Percentiles rank a stretch among this genome's conserved stretches.
Evolutionary conservation across 2,797 vertebrate genomes (phyloP).

Genomic region (Leontopithecus rosalia): DNA sequence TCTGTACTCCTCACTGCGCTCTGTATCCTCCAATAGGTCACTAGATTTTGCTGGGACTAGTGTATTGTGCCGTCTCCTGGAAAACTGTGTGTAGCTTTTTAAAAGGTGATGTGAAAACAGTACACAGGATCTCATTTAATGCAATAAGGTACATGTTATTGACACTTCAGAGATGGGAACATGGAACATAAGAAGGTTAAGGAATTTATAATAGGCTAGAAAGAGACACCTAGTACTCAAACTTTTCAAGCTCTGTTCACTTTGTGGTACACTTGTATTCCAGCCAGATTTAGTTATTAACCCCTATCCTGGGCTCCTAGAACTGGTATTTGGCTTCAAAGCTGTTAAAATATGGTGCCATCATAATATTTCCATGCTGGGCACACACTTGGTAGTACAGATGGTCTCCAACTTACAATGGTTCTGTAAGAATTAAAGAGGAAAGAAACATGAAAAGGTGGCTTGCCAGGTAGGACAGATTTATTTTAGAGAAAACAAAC

Average conservation of each 20-base stretch:
- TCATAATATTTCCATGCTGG: not conserved
- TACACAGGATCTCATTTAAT: not conserved
- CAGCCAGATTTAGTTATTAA: not conserved
- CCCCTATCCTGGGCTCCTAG: not conserved
- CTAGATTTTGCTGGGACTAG: not conserved
- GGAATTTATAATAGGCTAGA: not conserved
- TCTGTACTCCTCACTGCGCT: not conserved
- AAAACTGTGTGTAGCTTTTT: not conserved
- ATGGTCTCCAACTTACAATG: not conserved
- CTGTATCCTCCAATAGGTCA: not conserved
- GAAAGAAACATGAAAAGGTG: not conserved
- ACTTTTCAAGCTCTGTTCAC: not conserved
- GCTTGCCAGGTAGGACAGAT: not conserved
- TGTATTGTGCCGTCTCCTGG: not conserved
- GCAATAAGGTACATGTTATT: not conserved
- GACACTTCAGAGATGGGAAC: constrained; percentile 13
- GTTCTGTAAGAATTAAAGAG: not conserved
- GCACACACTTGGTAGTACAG: not conserved
- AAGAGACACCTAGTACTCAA: not conserved
- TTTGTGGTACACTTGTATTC: not conserved
- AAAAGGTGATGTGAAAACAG: not conserved
- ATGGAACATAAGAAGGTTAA: not conserved
- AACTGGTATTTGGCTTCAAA: constrained; percentile 3
- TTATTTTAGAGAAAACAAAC: not conserved
- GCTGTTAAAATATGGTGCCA: not conserved